phyloP scores from a whole-genome alignment of 1,140 invertebrate genomes.

The Triops longicaudatus region DNA sequence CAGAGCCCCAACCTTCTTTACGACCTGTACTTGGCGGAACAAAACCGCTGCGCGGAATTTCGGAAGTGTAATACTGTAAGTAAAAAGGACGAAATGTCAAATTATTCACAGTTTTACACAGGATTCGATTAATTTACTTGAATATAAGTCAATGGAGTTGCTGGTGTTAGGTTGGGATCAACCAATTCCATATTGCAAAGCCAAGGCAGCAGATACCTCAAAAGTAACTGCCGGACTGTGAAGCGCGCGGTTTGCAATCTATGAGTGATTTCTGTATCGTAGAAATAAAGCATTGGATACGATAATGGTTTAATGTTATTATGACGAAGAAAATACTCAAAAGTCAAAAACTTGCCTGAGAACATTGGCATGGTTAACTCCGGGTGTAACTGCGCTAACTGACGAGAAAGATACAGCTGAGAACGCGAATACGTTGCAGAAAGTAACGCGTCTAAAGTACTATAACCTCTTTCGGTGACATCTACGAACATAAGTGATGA shows the following conservation, averaged over 20 bases:
- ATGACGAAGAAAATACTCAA: background rate
- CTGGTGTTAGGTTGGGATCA: conserved; percentile 85
- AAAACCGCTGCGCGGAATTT: conserved; percentile 27
- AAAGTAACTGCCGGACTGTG: conserved; percentile 74
- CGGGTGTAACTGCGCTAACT: conserved; percentile 85
- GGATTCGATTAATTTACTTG: conserved; percentile 22
- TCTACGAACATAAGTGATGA: background rate
- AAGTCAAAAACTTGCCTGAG: conserved; percentile 61
- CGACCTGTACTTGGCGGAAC: conserved; percentile 55
- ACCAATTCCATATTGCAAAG: conserved; percentile 97
- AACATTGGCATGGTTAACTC: conserved; percentile 99
- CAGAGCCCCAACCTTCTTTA: conserved; percentile 90
- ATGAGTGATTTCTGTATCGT: conserved; percentile 79
- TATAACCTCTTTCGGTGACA: conserved; percentile 18
- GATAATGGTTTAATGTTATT: no score
- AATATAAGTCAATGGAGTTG: conserved; percentile 33
- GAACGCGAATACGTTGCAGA: conserved; percentile 81
- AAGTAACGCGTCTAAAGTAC: conserved; percentile 71
- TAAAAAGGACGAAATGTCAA: conserved; percentile 28
- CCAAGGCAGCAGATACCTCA: conserved; percentile 93
- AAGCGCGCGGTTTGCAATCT: conserved; percentile 90
- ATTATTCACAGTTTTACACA: conserved; percentile 31
- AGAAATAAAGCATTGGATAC: conserved; percentile 20
- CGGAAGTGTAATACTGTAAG: background rate
- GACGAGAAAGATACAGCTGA: conserved; percentile 81